Conservation (phyloP, 1,140 invertebrate genomes). For the Macrobrachium rosenbergii region DNA sequence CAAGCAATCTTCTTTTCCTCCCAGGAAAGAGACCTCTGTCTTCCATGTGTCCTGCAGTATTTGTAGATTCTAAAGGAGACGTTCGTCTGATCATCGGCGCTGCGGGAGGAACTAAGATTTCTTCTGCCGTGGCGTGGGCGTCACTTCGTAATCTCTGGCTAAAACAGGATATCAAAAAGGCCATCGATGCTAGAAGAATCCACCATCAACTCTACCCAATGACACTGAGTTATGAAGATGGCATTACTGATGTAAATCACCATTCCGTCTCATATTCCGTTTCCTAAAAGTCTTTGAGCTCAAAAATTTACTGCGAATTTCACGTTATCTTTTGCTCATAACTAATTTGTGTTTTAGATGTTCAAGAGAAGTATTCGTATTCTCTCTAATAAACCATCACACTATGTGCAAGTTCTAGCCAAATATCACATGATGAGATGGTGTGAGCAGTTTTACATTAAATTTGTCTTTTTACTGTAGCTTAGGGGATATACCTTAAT, state of each 20-base stretch:
- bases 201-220: slow-evolving; percentile 96
- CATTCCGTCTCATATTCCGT: not conserved
- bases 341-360: no score
- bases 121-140: slow-evolving; percentile 84
- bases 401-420: no score
- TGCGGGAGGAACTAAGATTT: slow-evolving; percentile 94
- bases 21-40: slow-evolving; percentile 90
- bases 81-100: slow-evolving; percentile 87
- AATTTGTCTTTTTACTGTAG: no score
- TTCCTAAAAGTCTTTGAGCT: not conserved
- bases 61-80: slow-evolving; percentile 80
- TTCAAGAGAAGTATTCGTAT: no score
- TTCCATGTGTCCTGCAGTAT: slow-evolving; percentile 90
- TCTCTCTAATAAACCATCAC: no score
- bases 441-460: no score
- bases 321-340: not conserved
- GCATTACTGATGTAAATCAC: slow-evolving; percentile 76
- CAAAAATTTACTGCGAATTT: not conserved
- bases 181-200: slow-evolving; percentile 87
- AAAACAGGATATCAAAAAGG: slow-evolving; percentile 85
- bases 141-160: slow-evolving; percentile 88
- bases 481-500: no score
- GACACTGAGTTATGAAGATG: slow-evolving; percentile 83
- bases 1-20: not conserved
- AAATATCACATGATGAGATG: no score